Base-by-base conservation (phyloP, 1,140 invertebrate species). In the Drosophila elegans region DNA sequence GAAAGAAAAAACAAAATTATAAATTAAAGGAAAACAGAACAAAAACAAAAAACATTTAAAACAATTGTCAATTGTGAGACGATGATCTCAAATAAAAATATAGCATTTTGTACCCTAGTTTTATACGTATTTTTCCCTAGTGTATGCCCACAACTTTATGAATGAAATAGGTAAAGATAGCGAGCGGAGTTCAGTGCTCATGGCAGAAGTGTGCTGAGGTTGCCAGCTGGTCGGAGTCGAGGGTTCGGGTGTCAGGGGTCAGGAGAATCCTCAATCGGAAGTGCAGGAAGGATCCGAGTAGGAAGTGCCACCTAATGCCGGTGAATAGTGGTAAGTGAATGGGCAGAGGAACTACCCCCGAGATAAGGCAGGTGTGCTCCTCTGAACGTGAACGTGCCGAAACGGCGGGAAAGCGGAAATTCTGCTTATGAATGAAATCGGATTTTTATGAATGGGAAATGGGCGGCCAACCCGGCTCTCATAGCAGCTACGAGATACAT, bases 121-220 rank as follows among this genome's bases (percentile, higher is more conserved):
- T 21, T 21, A 6, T 32, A 7, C 2, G 32, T 0, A 9, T 12
- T 13, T 32, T 34, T 67, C 16, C 13, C 29, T 6, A 12, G 46
- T 66, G 64, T 66, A 44, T 12, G 10, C 27, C 36, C 34, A 25
- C 9, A 63, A 45, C 7, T 51, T 63, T 34, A 67, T 63, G 63
- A 67, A 67, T 63, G 63, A 67, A 71, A 46, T 21, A 25, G 13
- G 7, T n/a, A 51, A 38, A 49, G 41, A 60, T 13, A 39, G 49
- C 34, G 25, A 45, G 27, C 21, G 36, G 41, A 52, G 48, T 46
- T 27, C 2, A 36, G 59, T 60, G 34, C 64, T 71, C 44, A 44
- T 57, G 68, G 66, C 68, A 75, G 9, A 75, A 75, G 71, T 75
- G 53, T 66, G 61, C 69, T 75, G 61, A 53, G 46, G 41, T 38